Conservation (phyloP, 1,140 invertebrate genomes). For the Lepidostoma basale region DNA sequence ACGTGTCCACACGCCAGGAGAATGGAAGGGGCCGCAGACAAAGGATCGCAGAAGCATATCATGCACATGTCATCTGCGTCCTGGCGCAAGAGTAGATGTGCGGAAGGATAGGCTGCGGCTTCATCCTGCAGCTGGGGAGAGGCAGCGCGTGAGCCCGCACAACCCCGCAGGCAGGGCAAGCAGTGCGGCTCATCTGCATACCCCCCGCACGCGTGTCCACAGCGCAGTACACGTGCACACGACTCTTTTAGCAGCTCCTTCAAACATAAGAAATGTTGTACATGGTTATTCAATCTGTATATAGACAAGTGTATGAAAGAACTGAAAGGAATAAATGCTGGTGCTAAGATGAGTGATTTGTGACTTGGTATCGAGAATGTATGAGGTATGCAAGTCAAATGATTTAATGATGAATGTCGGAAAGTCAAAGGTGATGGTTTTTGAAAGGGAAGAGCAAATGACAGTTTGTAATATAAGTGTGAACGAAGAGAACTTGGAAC, state of each 20-base stretch:
- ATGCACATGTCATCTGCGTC: slow-evolving; percentile 99
- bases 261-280: slow-evolving; percentile 11
- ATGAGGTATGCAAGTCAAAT: no score
- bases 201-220: slow-evolving; percentile 93
- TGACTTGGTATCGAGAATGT: no score
- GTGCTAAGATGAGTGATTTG: no score
- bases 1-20: slow-evolving; percentile 94
- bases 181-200: slow-evolving; percentile 83
- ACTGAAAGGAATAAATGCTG: no score
- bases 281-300: background rate
- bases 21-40: slow-evolving; percentile 84
- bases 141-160: slow-evolving; percentile 62
- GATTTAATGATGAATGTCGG: no score
- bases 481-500: no score
- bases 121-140: slow-evolving; percentile 51
- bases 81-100: slow-evolving; percentile 71
- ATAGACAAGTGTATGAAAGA: no score
- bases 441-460: no score
- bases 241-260: slow-evolving; percentile 82
- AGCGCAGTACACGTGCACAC: slow-evolving; percentile 81
- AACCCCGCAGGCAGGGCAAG: slow-evolving; percentile 89
- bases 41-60: slow-evolving; percentile 97
- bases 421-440: no score
- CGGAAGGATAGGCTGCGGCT: slow-evolving; percentile 47
- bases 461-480: no score